These are phyloP conservation scores for Drosophila phalerata DNA, from an alignment of 2,888 invertebrate species.

Conservation along the genomic window DNA sequence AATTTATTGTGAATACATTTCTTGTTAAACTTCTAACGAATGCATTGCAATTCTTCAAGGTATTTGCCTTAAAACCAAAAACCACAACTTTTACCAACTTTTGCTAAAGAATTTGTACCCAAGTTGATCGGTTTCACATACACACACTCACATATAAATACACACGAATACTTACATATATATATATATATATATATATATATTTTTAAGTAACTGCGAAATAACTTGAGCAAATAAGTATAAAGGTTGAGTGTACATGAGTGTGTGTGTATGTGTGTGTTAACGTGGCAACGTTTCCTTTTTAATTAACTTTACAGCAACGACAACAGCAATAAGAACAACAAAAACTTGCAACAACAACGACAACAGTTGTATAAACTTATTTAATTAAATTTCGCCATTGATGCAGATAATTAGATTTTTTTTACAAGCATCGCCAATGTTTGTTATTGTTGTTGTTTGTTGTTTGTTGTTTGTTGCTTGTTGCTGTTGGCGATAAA, in stretches of 20 bases:
- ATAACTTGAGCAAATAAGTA: not conserved
- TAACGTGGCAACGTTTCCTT: conserved; percentile 52
- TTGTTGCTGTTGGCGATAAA: conserved; percentile 31
- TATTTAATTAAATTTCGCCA: conserved; percentile 77
- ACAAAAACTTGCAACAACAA: conserved; percentile 16
- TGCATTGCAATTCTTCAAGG: not conserved
- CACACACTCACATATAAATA: not conserved
- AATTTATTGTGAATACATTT: too few relatives aligned
- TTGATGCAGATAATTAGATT: conserved; percentile 77
- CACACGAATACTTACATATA: not conserved
- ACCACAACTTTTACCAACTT: conserved; percentile 1
- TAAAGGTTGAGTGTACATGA: not conserved
- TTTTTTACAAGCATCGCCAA: conserved; percentile 38
- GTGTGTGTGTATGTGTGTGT: conserved; percentile 15
- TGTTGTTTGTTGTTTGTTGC: conserved; percentile 5
- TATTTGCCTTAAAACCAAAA: not conserved
- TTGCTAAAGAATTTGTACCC: conserved; percentile 6
- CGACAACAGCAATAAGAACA: conserved; percentile 34
- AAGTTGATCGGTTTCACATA: conserved; percentile 22
- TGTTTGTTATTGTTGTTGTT: conserved; percentile 21
- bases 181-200: too few relatives aligned
- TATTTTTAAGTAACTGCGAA: conserved; percentile 12
- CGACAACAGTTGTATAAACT: conserved; percentile 62
- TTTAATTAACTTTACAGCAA: conserved; percentile 74
- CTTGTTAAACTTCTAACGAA: too few relatives aligned